Base-by-base conservation (phyloP, 23 tunicate genomes). In the Styela clava region DNA sequence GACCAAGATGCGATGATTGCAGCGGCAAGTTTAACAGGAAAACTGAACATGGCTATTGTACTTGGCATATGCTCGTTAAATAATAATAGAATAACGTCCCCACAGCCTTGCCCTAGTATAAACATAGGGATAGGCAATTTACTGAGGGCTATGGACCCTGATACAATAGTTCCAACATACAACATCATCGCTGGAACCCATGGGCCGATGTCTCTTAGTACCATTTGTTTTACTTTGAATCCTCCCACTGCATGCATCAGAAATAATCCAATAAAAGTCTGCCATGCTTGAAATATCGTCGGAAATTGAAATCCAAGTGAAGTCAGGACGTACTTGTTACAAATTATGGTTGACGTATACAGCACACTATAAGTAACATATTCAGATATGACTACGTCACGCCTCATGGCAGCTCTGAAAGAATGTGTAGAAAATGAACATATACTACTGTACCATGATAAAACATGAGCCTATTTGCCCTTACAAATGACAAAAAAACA, bases 281-380 rank as follows among this genome's bases (percentile, higher is more conserved):
- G 62, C 72, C 73, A 61, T 74, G 73, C 65, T 31, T 93, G 98
- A 67, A 93, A 93, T 61, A 93, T 76, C 23, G 98, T 93, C 34
- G 98, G 98, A 69, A 87, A 93, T 71, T 93, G 98, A 74, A 93
- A 93, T 2, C 98, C 98, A 62, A 93, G 63, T 1, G 93, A 81
- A 31, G 83, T 88, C 61, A 93, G 72, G 16, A 93, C 98, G 77
- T 87, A 93, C 74, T 93, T 93, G 82, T 93, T 93, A 80, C 93
- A 87, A 24, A 93, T 26, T 3, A 87, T 84, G 62, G 93, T 78
- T 26, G 87, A 79, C 37, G 78, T 61, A 61, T 84, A 93, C 65
- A 93, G 76, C 22, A 85, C 68, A 56, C 89, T 74, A 35, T 92
- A 92, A 23, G 86, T 64, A 9, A 78, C 71, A 78, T 91, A 91